Percentiles rank a stretch among this genome's conserved stretches.
These are phyloP conservation scores for Podarcis lilfordi DNA, from an alignment of 2,797 vertebrate species.

Conservation along the genomic window DNA sequence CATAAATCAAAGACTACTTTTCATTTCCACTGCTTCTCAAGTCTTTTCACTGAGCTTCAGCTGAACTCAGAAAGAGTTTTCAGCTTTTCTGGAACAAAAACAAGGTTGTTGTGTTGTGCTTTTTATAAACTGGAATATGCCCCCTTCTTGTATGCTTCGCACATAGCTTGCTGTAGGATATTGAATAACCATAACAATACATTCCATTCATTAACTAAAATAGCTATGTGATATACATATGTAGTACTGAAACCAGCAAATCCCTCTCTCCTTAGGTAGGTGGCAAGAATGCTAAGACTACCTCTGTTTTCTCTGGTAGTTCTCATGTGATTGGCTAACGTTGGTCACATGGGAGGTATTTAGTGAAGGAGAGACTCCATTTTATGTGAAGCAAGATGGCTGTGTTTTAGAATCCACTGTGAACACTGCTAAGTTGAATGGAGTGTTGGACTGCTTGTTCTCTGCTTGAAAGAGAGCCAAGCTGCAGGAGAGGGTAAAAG, in stretches of 20 bases:
- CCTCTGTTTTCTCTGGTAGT: not conserved
- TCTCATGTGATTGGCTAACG: too few species aligned
- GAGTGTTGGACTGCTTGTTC: too few species aligned
- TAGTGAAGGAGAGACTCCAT: too few species aligned
- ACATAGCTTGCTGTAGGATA: not conserved
- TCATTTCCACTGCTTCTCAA: constrained; percentile 6
- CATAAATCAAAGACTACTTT: not conserved
- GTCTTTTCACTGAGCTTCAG: not conserved
- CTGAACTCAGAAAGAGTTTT: constrained; percentile 6
- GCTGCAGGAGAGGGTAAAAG: too few species aligned
- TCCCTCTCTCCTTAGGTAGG: not conserved
- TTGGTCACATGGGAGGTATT: too few species aligned
- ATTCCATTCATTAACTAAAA: not conserved
- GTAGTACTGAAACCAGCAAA: not conserved
- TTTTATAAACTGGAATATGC: not conserved
- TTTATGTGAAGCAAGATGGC: too few species aligned
- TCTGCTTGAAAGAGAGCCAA: too few species aligned
- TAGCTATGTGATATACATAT: not conserved
- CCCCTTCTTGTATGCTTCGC: not conserved
- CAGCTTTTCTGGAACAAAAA: constrained; percentile 8
- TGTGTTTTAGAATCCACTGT: too few species aligned
- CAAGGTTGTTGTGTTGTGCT: not conserved
- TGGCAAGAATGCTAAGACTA: not conserved
- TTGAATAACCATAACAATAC: not conserved
- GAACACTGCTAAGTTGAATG: too few species aligned